Conservation (phyloP, 1,140 invertebrate genomes). For the Orussus abietinus region DNA sequence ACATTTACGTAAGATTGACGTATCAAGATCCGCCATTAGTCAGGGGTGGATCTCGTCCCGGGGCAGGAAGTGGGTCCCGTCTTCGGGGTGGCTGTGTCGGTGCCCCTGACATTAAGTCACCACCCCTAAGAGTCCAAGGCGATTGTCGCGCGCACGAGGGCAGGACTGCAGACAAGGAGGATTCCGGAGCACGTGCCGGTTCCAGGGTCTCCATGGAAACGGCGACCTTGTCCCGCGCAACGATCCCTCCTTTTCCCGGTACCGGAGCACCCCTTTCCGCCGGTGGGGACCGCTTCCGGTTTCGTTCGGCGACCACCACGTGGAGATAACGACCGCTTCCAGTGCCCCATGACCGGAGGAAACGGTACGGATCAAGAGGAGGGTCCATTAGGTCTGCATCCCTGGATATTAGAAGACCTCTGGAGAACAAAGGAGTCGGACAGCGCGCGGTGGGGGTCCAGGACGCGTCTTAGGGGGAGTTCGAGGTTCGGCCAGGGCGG, state of each 20-base stretch:
- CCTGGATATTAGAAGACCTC: conserved; percentile 3
- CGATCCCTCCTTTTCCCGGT: conserved; percentile 26
- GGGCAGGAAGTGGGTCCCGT: too few relatives aligned
- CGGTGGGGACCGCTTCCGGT: conserved; percentile 31
- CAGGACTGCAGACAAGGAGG: conserved; percentile 24
- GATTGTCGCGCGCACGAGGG: conserved; percentile 14
- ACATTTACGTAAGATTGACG: too few relatives aligned
- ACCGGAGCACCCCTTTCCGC: too few relatives aligned
- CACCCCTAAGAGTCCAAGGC: too few relatives aligned
- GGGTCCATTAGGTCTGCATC: conserved; percentile 7
- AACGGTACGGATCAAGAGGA: conserved; percentile 1
- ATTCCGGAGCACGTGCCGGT: conserved; percentile 44
- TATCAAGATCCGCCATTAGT: too few relatives aligned
- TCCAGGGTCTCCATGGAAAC: conserved; percentile 45
- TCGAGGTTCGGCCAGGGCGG: too few relatives aligned
- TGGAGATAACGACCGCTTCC: conserved; percentile 20
- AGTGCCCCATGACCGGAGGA: too few relatives aligned
- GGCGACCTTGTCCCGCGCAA: conserved; percentile 53
- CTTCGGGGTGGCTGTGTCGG: too few relatives aligned
- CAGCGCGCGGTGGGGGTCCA: not conserved
- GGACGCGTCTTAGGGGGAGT: too few relatives aligned
- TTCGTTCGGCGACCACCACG: conserved; percentile 14
- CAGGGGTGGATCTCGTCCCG: too few relatives aligned
- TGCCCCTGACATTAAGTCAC: too few relatives aligned
- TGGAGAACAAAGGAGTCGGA: not conserved